phyloP scores from a whole-genome alignment of 2,797 vertebrate genomes.

The Moxostoma hubbsi region DNA sequence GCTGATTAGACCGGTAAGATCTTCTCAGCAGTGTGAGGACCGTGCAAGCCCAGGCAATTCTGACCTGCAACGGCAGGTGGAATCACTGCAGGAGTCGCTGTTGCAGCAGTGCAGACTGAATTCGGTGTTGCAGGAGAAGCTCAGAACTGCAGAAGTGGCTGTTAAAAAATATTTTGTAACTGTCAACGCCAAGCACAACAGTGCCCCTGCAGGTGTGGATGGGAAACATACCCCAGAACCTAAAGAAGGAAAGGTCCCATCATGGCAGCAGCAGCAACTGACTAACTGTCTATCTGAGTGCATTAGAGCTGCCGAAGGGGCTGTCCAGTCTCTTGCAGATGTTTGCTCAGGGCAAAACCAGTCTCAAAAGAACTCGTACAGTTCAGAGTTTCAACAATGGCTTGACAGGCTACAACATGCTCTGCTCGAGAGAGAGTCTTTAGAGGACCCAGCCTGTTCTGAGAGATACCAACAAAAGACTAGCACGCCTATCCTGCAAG shows the following conservation, averaged over 20 bases:
- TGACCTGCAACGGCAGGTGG: constrained; percentile 64
- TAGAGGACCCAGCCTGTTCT: constrained; percentile 37
- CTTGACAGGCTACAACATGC: constrained; percentile 73
- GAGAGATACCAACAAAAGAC: constrained; percentile 48
- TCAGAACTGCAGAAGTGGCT: constrained; percentile 59
- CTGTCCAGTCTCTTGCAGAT: constrained; percentile 68
- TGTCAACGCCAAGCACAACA: constrained; percentile 15
- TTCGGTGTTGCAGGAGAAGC: constrained; percentile 71
- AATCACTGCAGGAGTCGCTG: constrained; percentile 71
- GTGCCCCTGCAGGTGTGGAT: constrained; percentile 30
- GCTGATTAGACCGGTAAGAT: constrained; percentile 56
- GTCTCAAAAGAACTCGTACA: constrained; percentile 22
- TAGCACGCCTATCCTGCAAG: constrained; percentile 46
- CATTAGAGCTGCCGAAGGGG: constrained; percentile 70
- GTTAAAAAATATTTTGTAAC: constrained; percentile 29
- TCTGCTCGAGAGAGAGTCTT: constrained; percentile 64
- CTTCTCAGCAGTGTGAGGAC: constrained; percentile 47
- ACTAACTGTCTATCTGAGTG: constrained; percentile 67
- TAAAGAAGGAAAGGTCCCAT: constrained; percentile 3
- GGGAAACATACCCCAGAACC: constrained; percentile 22
- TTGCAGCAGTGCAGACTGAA: constrained; percentile 69
- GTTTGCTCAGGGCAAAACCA: constrained; percentile 60
- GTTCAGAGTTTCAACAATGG: constrained; percentile 65
- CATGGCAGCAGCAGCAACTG: constrained; percentile 46
- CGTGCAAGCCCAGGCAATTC: constrained; percentile 6